Evolutionary conservation across 2,797 vertebrate species (phyloP), one percentile per base, ranked within the genome.

Genomic region (Myiotriccus ornatus): DNA sequence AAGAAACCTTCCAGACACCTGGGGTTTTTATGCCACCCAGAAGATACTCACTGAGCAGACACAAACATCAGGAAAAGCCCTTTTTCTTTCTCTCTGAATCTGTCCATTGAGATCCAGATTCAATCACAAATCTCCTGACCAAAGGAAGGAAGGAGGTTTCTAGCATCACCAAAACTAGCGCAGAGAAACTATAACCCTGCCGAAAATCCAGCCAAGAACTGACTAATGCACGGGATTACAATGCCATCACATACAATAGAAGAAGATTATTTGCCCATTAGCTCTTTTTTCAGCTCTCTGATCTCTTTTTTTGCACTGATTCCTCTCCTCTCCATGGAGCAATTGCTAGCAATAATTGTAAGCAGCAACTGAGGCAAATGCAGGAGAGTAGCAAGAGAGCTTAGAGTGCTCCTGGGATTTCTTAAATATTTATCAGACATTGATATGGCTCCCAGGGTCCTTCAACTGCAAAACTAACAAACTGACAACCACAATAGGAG

Each of bases 391-490:
- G 77, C 20, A 78, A 84, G 47, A 78, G 47, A 87, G 7, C 28
- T 75, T 44, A 16, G 52, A 84, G 32, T 59, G 37, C 81, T 82
- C 20, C 39, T 89, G 50, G 49, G 89, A 69, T 84, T 73, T 21
- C 60, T 79, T 59, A 92, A 78, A 62, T 79, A 70, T 73, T 90
- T 56, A 79, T 59, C 35, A 94, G 74, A 53, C 49, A 37, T 23
- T 8, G 53, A 35, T 88, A 68, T 2, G 2, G 12, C 32, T 86
- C 69, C 53, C 62, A 59, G 50, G 24, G 64, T 79, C 20, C 63
- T 76, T 10, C 65, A 88, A 3, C 37, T 65, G 21, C 55, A 88
- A 75, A 86, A 32, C 59, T 64, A 63, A 59, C 12, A 47, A 74
- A 73, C 50, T 55, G 67, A 53, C n/a, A 62, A 12, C n/a, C 32